Evolutionary conservation across 2,888 invertebrate species (phyloP).

Genomic region (Pteria penguin): DNA sequence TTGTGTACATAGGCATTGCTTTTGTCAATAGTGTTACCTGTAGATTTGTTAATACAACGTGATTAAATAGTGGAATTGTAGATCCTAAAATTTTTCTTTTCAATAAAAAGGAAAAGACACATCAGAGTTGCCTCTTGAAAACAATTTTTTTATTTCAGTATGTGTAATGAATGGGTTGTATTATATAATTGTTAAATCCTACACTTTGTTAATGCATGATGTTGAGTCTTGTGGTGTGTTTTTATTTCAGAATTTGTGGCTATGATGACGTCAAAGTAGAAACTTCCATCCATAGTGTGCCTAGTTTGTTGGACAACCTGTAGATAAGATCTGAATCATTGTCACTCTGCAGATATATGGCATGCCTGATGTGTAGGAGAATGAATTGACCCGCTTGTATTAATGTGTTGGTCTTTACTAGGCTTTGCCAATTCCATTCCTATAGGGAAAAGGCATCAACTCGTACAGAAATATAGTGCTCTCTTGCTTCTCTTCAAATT

Average conservation of each 20-base stretch:
- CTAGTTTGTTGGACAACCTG: slow-evolving; percentile 32
- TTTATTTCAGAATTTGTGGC: slow-evolving; percentile 53
- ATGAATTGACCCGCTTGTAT: slow-evolving; percentile 22
- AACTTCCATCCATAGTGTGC: slow-evolving; percentile 35
- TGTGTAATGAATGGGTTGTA: no score
- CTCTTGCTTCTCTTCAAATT: no score
- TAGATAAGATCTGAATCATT: slow-evolving; percentile 23
- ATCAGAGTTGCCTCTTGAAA: no score
- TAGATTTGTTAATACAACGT: no score
- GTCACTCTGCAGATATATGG: slow-evolving; percentile 28
- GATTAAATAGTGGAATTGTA: no score
- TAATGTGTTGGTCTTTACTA: slow-evolving; percentile 8
- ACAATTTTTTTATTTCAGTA: no score
- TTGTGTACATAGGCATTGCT: no score
- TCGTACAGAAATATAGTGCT: not conserved
- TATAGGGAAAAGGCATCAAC: not conserved
- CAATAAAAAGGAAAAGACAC: no score
- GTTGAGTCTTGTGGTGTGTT: slow-evolving; percentile 30
- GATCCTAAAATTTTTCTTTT: no score
- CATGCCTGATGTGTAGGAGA: slow-evolving; percentile 30
- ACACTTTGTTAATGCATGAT: slow-evolving; percentile 29
- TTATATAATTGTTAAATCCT: no score
- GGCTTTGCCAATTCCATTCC: not conserved
- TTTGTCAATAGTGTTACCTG: no score
- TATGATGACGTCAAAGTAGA: slow-evolving; percentile 85